Percentiles rank a stretch among this genome's conserved stretches.
Evolutionary conservation across 2,888 invertebrate species (phyloP).

Genomic region (Belgica antarctica): DNA sequence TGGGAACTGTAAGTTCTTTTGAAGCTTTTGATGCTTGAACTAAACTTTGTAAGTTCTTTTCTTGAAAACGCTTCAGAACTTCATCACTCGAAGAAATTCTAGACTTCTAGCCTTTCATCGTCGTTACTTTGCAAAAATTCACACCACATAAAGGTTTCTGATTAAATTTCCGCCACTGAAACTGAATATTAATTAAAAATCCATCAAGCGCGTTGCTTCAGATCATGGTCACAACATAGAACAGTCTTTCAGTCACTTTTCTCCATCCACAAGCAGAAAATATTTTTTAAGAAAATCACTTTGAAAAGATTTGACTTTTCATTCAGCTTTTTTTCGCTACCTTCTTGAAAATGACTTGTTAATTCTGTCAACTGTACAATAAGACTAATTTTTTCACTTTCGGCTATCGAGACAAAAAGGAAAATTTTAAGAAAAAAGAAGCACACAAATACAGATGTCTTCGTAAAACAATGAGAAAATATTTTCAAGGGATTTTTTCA

Average conservation of each 20-base stretch:
- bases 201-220: too few relatives aligned
- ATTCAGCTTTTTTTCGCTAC: constrained; percentile 11
- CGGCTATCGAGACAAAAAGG: constrained; percentile 36
- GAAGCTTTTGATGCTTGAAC: background rate
- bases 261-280: too few relatives aligned
- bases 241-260: too few relatives aligned
- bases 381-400: constrained; percentile 41
- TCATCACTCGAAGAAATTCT: too few relatives aligned
- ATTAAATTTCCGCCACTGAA: background rate
- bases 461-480: constrained; percentile 36
- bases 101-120: too few relatives aligned
- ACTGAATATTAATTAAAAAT: too few relatives aligned
- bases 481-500: constrained; percentile 24
- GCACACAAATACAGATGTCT: constrained; percentile 15
- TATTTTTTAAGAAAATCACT: too few relatives aligned
- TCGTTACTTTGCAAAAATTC: too few relatives aligned
- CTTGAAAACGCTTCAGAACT: too few relatives aligned
- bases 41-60: background rate
- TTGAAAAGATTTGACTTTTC: too few relatives aligned
- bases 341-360: constrained; percentile 41
- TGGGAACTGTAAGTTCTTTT: background rate
- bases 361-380: constrained; percentile 42
- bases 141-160: too few relatives aligned
- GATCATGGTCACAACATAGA: too few relatives aligned
- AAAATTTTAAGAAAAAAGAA: constrained; percentile 22